These are phyloP conservation scores for Strongylocentrotus purpuratus DNA, from an alignment of 35 echinoderm and acorn worm species.

Conservation along the genomic window DNA sequence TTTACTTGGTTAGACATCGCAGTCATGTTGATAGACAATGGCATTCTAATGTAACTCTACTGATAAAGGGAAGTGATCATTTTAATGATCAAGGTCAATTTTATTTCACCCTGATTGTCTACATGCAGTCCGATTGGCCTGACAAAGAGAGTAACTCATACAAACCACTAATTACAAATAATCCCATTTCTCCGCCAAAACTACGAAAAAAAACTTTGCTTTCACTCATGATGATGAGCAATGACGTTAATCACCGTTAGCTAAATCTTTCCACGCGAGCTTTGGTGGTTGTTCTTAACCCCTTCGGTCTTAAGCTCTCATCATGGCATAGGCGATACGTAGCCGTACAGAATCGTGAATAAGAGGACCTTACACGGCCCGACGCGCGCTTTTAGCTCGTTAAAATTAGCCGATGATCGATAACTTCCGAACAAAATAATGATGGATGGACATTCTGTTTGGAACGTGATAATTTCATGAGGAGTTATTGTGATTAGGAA, in stretches of 20 bases:
- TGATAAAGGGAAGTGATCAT: background rate
- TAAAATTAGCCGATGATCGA: background rate
- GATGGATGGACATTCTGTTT: background rate
- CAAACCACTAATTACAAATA: background rate
- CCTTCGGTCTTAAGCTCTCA: background rate
- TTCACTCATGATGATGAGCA: background rate
- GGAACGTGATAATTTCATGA: background rate
- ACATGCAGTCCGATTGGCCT: background rate
- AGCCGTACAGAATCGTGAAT: background rate
- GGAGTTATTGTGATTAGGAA: background rate
- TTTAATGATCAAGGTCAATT: background rate
- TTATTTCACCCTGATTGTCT: background rate
- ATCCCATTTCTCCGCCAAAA: conserved; percentile 1
- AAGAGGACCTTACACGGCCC: background rate
- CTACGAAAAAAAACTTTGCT: background rate
- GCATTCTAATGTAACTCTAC: background rate
- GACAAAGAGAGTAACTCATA: background rate
- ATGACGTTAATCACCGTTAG: background rate
- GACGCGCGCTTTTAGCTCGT: background rate
- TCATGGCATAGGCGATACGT: background rate
- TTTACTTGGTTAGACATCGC: too few relatives aligned
- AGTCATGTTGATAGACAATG: background rate
- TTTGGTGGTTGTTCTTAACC: background rate
- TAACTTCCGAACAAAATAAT: background rate
- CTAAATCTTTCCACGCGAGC: background rate